phyloP scores from a whole-genome alignment of 2,797 vertebrate genomes.

The Neosilurus hyrtlii region DNA sequence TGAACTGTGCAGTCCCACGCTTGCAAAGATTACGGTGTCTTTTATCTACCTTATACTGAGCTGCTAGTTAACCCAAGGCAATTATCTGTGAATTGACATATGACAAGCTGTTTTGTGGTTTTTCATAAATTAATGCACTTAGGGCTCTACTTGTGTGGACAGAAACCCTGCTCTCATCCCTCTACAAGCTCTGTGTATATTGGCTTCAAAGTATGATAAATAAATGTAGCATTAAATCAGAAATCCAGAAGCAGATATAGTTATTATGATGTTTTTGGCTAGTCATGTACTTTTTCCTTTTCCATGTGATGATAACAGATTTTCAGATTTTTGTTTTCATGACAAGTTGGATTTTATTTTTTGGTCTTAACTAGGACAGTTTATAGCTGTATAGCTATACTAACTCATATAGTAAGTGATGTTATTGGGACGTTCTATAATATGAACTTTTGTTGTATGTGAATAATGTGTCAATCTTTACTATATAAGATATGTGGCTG shows the following conservation, averaged over 20 bases:
- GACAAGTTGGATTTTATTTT: not conserved
- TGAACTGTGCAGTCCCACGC: not conserved
- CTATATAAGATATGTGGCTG: not conserved
- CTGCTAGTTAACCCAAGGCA: not conserved
- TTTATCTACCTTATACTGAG: not conserved
- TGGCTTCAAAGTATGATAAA: not conserved
- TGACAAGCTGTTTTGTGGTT: not conserved
- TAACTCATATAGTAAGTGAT: not conserved
- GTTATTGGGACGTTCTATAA: not conserved
- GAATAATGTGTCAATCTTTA: not conserved
- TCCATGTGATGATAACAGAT: not conserved
- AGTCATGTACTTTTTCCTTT: not conserved
- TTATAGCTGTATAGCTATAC: not conserved
- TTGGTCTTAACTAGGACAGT: not conserved
- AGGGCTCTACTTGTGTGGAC: slow-evolving; percentile 2
- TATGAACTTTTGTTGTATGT: too few species aligned
- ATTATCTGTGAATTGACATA: not conserved
- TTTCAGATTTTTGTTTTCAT: not conserved
- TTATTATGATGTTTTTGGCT: not conserved
- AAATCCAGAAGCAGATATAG: not conserved
- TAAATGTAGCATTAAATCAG: not conserved
- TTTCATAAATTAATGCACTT: slow-evolving; percentile 1
- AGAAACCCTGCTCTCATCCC: not conserved
- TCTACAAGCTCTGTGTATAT: not conserved
- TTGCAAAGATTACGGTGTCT: not conserved